phyloP scores from a whole-genome alignment of 2,888 invertebrate species.

The Drosophila parthenogenetica region DNA sequence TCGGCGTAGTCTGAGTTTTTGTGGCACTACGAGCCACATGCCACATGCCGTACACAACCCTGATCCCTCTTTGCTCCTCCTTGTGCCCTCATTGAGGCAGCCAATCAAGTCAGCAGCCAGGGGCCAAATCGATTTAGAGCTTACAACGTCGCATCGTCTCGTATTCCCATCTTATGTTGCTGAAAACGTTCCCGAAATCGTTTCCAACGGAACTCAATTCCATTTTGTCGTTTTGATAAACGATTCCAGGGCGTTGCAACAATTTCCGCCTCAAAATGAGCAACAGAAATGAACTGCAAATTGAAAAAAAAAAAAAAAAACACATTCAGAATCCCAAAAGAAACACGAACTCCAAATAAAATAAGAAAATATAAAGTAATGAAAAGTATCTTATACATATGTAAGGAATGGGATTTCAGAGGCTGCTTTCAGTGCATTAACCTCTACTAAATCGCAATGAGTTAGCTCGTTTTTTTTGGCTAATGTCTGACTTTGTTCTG shows the following conservation, averaged over 20 bases:
- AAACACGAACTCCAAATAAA: conserved; percentile 3
- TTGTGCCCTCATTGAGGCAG: conserved; percentile 16
- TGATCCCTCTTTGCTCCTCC: neutral
- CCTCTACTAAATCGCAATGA: conserved; percentile 61
- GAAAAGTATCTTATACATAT: conserved; percentile 25
- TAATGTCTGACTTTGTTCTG: conserved; percentile 47
- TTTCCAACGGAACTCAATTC: conserved; percentile 78
- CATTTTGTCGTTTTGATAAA: conserved; percentile 82
- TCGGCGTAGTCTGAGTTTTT: conserved; percentile 3
- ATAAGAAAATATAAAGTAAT: conserved; percentile 26
- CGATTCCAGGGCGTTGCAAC: conserved; percentile 82
- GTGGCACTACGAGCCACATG: conserved; percentile 31
- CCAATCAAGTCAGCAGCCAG: conserved; percentile 67
- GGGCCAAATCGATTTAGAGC: conserved; percentile 79
- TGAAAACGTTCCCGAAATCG: conserved; percentile 37
- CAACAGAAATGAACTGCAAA: conserved; percentile 71
- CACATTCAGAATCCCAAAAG: conserved; percentile 36
- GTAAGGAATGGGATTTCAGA: conserved; percentile 45
- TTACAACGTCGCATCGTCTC: conserved; percentile 38
- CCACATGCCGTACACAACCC: conserved; percentile 27
- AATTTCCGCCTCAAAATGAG: conserved; percentile 81
- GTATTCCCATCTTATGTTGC: conserved; percentile 2
- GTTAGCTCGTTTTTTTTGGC: conserved; percentile 58
- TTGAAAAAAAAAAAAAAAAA: conserved; percentile 64
- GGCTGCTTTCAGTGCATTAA: conserved; percentile 74